Conservation (phyloP, 2,888 invertebrate genomes). For the Polietes domitor region DNA sequence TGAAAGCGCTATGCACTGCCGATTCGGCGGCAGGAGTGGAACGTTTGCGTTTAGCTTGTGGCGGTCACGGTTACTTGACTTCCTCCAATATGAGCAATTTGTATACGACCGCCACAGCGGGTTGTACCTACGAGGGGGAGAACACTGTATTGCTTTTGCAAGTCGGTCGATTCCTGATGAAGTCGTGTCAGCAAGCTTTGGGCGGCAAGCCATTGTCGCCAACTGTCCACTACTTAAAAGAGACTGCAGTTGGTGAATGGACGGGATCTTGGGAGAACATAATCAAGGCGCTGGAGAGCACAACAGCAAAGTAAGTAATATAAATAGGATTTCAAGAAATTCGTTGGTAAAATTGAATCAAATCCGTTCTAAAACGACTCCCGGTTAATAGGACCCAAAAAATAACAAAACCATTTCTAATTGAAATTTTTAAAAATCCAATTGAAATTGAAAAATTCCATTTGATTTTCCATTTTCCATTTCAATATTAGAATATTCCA, state of each 20-base stretch:
- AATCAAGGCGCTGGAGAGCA: slow-evolving; percentile 76
- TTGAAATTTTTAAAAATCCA: too few relatives aligned
- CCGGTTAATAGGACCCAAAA: too few relatives aligned
- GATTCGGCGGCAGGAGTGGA: slow-evolving; percentile 90
- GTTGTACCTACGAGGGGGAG: slow-evolving; percentile 97
- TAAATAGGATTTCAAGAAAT: too few relatives aligned
- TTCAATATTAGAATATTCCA: too few relatives aligned
- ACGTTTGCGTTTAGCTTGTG: slow-evolving; percentile 93
- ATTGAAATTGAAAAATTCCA: too few relatives aligned
- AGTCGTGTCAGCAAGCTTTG: slow-evolving; percentile 86
- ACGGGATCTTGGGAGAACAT: slow-evolving; percentile 77
- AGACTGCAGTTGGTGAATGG: slow-evolving; percentile 72
- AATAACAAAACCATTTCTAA: too few relatives aligned
- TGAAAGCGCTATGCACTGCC: slow-evolving; percentile 90
- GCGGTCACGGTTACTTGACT: slow-evolving; percentile 96
- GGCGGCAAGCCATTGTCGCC: slow-evolving; percentile 84
- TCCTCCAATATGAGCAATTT: slow-evolving; percentile 90
- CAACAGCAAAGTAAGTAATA: slow-evolving; percentile 50
- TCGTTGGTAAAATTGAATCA: too few relatives aligned
- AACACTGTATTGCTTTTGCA: slow-evolving; percentile 95
- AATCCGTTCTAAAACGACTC: too few relatives aligned
- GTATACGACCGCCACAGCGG: slow-evolving; percentile 90
- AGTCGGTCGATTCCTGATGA: slow-evolving; percentile 91
- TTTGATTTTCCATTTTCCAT: too few relatives aligned
- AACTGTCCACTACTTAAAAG: slow-evolving; percentile 85